Percentiles rank a stretch among this genome's conserved stretches.
Conservation (phyloP, 2,888 invertebrate genomes). For the Tinea trinotella region DNA sequence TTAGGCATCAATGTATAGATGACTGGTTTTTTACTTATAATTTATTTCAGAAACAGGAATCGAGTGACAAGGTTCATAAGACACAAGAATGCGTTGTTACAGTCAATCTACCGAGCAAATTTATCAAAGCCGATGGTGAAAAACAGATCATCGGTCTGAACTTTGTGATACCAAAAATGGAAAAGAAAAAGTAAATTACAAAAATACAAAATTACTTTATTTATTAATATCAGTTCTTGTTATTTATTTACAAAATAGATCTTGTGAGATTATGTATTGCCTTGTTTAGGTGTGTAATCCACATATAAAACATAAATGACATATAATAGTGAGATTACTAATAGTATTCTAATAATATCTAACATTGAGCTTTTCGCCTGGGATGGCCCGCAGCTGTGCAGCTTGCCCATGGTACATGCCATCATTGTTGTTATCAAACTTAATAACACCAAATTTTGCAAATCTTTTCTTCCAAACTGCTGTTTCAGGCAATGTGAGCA, state of each 20-base stretch:
- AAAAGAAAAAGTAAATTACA: slow-evolving; percentile 23
- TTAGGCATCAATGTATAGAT: background rate
- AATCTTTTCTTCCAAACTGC: slow-evolving; percentile 52
- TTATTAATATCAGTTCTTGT: background rate
- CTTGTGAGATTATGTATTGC: slow-evolving; percentile 21
- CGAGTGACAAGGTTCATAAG: background rate
- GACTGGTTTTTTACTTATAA: slow-evolving; percentile 1
- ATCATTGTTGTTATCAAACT: slow-evolving; percentile 55
- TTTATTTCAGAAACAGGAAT: slow-evolving; percentile 19
- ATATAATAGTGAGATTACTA: slow-evolving; percentile 50
- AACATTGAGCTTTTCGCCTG: slow-evolving; percentile 62
- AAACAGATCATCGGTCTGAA: slow-evolving; percentile 39
- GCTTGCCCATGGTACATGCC: slow-evolving; percentile 61
- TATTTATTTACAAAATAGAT: slow-evolving; percentile 1
- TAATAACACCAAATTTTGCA: slow-evolving; percentile 61
- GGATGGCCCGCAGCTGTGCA: slow-evolving; percentile 65
- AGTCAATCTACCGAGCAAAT: slow-evolving; percentile 39
- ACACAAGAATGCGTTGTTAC: slow-evolving; percentile 27
- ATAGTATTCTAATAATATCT: slow-evolving; percentile 65
- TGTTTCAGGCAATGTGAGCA: slow-evolving; percentile 48
- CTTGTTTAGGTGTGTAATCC: slow-evolving; percentile 50
- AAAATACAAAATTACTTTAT: slow-evolving; percentile 18
- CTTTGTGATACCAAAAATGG: slow-evolving; percentile 38
- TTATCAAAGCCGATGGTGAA: slow-evolving; percentile 37
- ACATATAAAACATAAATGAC: slow-evolving; percentile 59